Percentiles rank a stretch among this genome's conserved stretches.
Evolutionary conservation across 2,888 invertebrate genomes (phyloP).

Genomic region (Actias luna): DNA sequence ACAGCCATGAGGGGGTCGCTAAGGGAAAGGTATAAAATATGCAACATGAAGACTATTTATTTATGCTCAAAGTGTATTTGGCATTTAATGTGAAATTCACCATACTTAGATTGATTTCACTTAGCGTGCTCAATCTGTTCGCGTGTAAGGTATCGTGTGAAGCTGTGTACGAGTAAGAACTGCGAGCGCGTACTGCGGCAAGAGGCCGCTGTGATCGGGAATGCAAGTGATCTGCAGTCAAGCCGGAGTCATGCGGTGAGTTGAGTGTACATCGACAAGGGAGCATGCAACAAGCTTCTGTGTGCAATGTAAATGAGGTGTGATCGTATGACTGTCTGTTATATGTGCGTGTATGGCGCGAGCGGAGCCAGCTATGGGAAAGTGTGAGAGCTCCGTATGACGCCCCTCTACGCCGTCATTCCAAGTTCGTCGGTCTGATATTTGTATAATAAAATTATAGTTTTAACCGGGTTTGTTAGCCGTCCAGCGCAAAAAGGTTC

Average conservation of each 20-base stretch:
- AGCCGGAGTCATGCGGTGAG: slow-evolving; percentile 76
- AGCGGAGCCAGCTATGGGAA: slow-evolving; percentile 78
- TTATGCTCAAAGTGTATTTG: slow-evolving; percentile 70
- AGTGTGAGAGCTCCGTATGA: slow-evolving; percentile 57
- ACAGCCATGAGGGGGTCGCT: slow-evolving; percentile 67
- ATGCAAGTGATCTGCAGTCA: slow-evolving; percentile 74
- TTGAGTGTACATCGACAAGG: slow-evolving; percentile 65
- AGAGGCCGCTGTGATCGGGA: slow-evolving; percentile 77
- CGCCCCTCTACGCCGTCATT: slow-evolving; percentile 55
- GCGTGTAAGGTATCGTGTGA: slow-evolving; percentile 77
- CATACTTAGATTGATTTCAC: slow-evolving; percentile 46
- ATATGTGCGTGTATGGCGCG: slow-evolving; percentile 73
- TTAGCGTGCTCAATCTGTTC: slow-evolving; percentile 75
- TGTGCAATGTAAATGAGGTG: slow-evolving; percentile 49
- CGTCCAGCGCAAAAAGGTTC: slow-evolving; percentile 60
- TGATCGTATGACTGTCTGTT: slow-evolving; percentile 31
- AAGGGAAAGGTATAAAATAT: slow-evolving; percentile 83
- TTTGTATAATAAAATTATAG: slow-evolving; percentile 1
- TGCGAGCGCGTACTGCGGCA: slow-evolving; percentile 54
- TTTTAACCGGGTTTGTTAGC: slow-evolving; percentile 15
- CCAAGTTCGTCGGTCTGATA: slow-evolving; percentile 21
- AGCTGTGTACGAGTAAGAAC: slow-evolving; percentile 63
- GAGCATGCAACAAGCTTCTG: slow-evolving; percentile 72
- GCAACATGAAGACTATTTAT: slow-evolving; percentile 68
- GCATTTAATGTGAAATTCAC: slow-evolving; percentile 57